phyloP scores from a whole-genome alignment of 1,140 invertebrate genomes.

The Rhagoletis pomonella region DNA sequence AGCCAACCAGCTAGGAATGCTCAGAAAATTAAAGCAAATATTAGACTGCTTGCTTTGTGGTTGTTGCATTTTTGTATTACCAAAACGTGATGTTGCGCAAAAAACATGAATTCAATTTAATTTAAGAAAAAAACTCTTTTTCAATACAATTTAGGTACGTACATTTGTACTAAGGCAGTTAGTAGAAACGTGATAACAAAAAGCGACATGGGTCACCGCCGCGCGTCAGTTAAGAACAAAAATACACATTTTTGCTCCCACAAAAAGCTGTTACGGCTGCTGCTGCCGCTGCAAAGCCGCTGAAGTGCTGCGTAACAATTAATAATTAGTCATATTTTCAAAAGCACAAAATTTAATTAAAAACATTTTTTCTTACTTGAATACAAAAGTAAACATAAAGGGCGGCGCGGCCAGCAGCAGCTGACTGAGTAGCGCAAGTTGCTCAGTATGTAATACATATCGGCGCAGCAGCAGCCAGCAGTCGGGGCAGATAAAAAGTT shows the following conservation, averaged over 20 bases:
- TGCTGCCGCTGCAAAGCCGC: not conserved
- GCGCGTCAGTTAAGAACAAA: no score
- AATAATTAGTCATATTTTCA: constrained; percentile 53
- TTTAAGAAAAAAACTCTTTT: not conserved
- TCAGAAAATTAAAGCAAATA: not conserved
- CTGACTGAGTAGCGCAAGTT: not conserved
- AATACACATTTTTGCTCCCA: no score
- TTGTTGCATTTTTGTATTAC: not conserved
- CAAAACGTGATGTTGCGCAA: not conserved
- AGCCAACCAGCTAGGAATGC: not conserved
- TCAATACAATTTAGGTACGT: not conserved
- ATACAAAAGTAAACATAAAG: constrained; percentile 26
- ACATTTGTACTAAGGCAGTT: no score
- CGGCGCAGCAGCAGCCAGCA: not conserved
- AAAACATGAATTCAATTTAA: not conserved
- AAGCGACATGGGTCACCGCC: not conserved
- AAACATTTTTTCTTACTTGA: constrained; percentile 36
- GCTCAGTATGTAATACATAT: not conserved
- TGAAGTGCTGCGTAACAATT: constrained; percentile 24
- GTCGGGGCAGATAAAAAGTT: no score
- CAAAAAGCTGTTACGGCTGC: not conserved
- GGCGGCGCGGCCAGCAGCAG: no score
- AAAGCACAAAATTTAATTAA: constrained; percentile 56
- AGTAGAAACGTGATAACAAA: not conserved
- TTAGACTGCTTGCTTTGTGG: not conserved